Evolutionary conservation across 2,888 invertebrate species (phyloP).

Genomic region (Diplazon laetatorius): DNA sequence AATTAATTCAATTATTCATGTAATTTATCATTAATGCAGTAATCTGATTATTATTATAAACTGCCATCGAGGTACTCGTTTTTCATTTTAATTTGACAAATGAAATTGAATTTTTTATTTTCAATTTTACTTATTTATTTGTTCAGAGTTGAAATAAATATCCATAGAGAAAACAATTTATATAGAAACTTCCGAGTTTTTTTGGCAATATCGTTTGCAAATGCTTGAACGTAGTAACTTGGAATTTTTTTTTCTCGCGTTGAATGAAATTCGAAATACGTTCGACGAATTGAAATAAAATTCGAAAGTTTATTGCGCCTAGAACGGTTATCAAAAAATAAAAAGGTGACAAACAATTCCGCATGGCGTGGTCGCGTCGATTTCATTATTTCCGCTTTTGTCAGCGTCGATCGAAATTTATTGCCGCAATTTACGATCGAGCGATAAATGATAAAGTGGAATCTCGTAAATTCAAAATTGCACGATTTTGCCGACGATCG

Average conservation of each 20-base stretch:
- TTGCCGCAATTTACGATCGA: neutral
- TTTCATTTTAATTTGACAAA: too few species aligned
- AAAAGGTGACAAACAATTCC: neutral
- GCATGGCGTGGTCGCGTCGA: neutral
- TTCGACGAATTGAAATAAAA: neutral
- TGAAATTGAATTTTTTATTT: too few species aligned
- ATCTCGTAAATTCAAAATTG: slow-evolving; percentile 1
- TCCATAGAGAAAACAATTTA: too few species aligned
- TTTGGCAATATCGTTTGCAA: neutral
- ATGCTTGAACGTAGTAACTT: neutral
- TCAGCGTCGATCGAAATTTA: neutral
- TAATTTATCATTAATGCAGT: too few species aligned
- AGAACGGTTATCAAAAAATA: neutral
- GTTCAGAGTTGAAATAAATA: too few species aligned
- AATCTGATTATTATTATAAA: too few species aligned
- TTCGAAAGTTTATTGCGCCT: slow-evolving; percentile 2
- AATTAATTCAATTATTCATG: too few species aligned
- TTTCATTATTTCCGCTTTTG: neutral
- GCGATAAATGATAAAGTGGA: neutral
- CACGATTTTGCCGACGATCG: neutral
- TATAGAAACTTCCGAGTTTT: neutral
- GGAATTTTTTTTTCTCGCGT: neutral
- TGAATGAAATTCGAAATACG: neutral
- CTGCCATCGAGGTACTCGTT: too few species aligned
- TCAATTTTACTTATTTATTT: too few species aligned